phyloP scores from a whole-genome alignment of 2,113 vertebrate genomes.

The Chaetodon trifascialis region DNA sequence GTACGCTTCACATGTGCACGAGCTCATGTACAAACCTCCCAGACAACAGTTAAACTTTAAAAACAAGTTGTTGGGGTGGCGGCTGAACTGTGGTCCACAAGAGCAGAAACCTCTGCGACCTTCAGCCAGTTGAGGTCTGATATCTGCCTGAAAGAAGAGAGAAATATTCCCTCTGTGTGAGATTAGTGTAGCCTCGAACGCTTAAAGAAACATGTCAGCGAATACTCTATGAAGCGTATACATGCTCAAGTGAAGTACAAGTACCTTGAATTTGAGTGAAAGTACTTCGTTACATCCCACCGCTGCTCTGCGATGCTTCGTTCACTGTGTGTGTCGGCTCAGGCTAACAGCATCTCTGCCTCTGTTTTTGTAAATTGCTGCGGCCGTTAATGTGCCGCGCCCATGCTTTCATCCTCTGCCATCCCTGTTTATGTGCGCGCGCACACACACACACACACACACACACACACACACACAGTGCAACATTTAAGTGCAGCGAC shows the following conservation, averaged over 20 bases:
- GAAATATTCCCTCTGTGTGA: neutral
- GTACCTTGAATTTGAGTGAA: neutral
- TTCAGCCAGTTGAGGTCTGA: constrained; percentile 11
- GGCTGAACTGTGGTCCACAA: neutral
- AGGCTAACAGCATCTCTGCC: neutral
- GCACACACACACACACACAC: neutral
- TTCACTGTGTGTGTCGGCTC: neutral
- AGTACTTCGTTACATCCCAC: neutral
- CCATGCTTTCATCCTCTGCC: constrained; percentile 51
- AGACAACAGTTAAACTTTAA: neutral
- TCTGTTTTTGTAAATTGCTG: constrained; percentile 44
- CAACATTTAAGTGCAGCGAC: constrained; percentile 6
- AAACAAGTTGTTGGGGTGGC: neutral
- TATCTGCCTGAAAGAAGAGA: constrained; percentile 1
- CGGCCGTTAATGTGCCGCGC: constrained; percentile 28
- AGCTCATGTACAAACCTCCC: neutral
- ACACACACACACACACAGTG: neutral
- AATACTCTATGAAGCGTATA: neutral
- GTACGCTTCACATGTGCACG: neutral
- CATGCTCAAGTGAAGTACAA: neutral
- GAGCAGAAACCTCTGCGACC: neutral
- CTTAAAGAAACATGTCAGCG: neutral
- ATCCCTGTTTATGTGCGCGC: constrained; percentile 16
- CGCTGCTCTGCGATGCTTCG: neutral
- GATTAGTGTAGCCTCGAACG: neutral